Evolutionary conservation across 2,113 vertebrate species (phyloP).

Genomic region (Ictidomys tridecemlineatus): DNA sequence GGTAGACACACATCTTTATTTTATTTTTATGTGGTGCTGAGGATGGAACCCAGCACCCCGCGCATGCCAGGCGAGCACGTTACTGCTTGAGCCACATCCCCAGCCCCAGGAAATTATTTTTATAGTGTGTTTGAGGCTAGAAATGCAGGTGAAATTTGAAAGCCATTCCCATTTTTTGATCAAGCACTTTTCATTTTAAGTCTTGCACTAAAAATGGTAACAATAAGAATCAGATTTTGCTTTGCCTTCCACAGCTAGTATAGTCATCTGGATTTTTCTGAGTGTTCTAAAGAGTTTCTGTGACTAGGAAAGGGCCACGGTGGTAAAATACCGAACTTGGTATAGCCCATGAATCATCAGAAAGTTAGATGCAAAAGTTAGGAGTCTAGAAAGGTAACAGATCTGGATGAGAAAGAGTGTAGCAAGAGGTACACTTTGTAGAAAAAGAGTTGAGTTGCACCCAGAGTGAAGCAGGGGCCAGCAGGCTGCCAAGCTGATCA

Average conservation of each 20-base stretch:
- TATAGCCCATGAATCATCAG: not conserved
- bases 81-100: too few relatives aligned
- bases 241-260: not conserved
- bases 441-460: not conserved
- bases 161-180: not conserved
- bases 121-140: constrained; percentile 42
- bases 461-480: not conserved
- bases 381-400: not conserved
- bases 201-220: constrained; percentile 14
- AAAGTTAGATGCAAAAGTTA: not conserved
- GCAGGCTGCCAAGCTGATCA: not conserved
- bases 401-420: not conserved
- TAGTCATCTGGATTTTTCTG: not conserved
- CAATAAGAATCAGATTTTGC: not conserved
- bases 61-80: too few relatives aligned
- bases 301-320: not conserved
- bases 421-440: not conserved
- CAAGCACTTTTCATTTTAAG: constrained; percentile 40
- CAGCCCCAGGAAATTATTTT: constrained; percentile 32
- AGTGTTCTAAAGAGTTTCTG: not conserved
- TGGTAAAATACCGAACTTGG: not conserved
- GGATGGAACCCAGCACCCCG: too few relatives aligned
- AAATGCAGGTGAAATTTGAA: constrained; percentile 19
- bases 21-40: too few relatives aligned
- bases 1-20: too few relatives aligned